Base-by-base conservation (phyloP, 2,797 vertebrate genomes). In the Vireo griseus region DNA sequence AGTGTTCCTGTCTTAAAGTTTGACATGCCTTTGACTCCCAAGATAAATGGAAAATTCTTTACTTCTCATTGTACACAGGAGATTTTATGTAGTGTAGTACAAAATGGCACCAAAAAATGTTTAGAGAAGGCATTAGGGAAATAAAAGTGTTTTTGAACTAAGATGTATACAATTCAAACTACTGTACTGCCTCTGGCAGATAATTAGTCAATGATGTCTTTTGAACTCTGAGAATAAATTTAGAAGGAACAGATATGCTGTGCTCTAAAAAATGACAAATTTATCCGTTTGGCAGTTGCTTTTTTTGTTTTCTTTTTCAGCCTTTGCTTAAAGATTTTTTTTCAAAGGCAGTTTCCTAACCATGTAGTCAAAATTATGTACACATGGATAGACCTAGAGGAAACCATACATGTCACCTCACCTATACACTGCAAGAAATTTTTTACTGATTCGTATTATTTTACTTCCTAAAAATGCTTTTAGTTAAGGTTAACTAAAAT, bases 171-270 rank as follows among this genome's bases (percentile, higher is more conserved):
- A 81, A 84, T 78, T 95, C 33, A 63, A 94, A 90, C 65, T 90
- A 83, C 58, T 69, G 51, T 62, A 51, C 28, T 52, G 28, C 62
- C 55, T 81, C 92, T 86, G 76, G 51, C 35, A 92, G 79, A 66
- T 73, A 93, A 94, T 92, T 94, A 91, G 44, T 88, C 61, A 67
- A 37, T 65, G n/a, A 75, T 86, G 39, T 78, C 73, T 92, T 96
- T 84, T 75, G 68, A 95, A 91, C 65, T 88, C 54, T 54, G 45
- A 83, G 94, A 91, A 90, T 63, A 88, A 90, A 83, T 86, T 82
- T 68, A 66, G 72, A 78, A 85, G 71, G 22, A 85, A 19, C 3
- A 71, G 39, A 88, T 80, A 80, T 35, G 28, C 13, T 74, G 13
- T 57, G 47, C 35, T 61, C 3, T 81, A 39, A 79, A 72, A 92